Conservation (phyloP, 2,113 vertebrate species). For the Ia io region DNA sequence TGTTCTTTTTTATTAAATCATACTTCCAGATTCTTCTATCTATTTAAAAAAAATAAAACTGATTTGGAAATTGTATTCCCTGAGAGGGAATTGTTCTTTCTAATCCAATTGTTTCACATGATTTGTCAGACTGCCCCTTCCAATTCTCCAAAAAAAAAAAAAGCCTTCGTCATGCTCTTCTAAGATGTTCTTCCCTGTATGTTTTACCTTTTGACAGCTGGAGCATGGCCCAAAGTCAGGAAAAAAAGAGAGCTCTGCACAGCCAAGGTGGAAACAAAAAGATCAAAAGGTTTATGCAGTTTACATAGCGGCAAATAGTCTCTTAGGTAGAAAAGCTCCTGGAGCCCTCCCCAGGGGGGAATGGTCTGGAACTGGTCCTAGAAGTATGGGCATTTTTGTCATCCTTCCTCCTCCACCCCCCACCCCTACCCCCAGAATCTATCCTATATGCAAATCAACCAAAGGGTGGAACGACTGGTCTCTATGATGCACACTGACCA, state of each 20-base stretch:
- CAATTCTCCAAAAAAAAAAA: not conserved
- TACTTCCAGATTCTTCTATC: not conserved
- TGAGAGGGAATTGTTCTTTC: not conserved
- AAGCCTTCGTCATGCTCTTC: not conserved
- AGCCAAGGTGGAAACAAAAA: not conserved
- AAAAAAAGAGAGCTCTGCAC: not conserved
- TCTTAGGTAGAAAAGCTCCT: not conserved
- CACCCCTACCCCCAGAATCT: not conserved
- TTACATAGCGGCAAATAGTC: not conserved
- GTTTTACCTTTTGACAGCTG: not conserved
- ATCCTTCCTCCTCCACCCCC: not conserved
- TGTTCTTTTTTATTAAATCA: not conserved
- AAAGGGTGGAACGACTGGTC: too few relatives aligned
- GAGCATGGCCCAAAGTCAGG: not conserved
- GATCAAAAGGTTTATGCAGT: not conserved
- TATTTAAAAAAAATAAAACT: not conserved
- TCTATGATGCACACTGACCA: too few relatives aligned
- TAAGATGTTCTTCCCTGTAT: slow-evolving; percentile 5
- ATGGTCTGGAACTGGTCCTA: not conserved
- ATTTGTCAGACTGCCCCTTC: not conserved
- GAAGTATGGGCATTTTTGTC: not conserved
- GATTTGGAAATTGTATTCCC: not conserved
- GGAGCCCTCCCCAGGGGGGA: not conserved
- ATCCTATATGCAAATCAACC: not conserved
- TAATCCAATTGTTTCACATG: not conserved